Percentiles rank a stretch among this genome's conserved stretches.
phyloP scores from a whole-genome alignment of 1,140 invertebrate genomes.

The Spodoptera litura region DNA sequence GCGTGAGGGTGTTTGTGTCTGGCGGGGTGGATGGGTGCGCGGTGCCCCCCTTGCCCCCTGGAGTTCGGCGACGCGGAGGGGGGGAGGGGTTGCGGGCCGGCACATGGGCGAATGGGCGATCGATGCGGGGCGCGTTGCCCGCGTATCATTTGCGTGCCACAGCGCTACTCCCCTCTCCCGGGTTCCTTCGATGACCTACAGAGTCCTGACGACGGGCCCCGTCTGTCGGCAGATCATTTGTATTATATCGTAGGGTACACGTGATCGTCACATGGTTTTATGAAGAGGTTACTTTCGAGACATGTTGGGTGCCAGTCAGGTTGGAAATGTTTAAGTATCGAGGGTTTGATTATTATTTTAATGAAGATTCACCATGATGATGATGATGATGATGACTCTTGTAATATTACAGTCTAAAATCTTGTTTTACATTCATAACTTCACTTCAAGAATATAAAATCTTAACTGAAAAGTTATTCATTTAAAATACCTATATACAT shows the following conservation, averaged over 20 bases:
- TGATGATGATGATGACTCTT: no score
- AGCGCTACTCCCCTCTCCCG: constrained; percentile 55
- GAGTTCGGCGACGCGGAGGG: constrained; percentile 34
- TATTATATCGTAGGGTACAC: constrained; percentile 36
- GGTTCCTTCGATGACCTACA: constrained; percentile 45
- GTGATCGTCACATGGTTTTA: constrained; percentile 48
- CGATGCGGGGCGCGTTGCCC: constrained; percentile 78
- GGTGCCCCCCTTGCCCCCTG: constrained; percentile 43
- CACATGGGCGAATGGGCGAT: constrained; percentile 75
- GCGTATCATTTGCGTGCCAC: constrained; percentile 81
- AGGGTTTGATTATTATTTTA: background rate
- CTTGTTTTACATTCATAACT: no score
- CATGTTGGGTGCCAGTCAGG: background rate
- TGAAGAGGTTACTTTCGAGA: constrained; percentile 31
- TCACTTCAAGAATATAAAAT: no score
- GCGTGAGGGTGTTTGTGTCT: constrained; percentile 61
- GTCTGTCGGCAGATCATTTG: constrained; percentile 17
- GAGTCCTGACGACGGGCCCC: constrained; percentile 27
- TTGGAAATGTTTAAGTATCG: constrained; percentile 5
- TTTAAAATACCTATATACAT: no score
- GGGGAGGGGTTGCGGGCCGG: constrained; percentile 63
- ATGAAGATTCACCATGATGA: background rate
- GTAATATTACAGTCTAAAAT: no score
- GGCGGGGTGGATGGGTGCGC: constrained; percentile 35
- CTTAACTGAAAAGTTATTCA: no score